Conservation (phyloP, 1,140 invertebrate species). For the Mercenaria mercenaria region DNA sequence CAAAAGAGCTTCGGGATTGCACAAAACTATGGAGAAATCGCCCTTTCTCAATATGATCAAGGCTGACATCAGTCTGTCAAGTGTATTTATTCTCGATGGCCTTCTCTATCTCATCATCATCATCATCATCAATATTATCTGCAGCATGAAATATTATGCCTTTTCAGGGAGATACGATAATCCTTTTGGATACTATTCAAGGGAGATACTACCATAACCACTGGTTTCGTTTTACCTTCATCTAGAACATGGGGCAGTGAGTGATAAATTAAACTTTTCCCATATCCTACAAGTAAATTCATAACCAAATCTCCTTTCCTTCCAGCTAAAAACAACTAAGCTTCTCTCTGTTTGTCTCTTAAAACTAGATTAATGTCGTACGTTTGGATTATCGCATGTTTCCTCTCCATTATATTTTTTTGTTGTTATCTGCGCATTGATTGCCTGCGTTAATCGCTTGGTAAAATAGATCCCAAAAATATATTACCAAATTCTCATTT, state of each 20-base stretch:
- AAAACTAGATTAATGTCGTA: constrained; percentile 41
- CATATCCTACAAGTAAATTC: constrained; percentile 56
- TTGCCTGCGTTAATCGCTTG: too few relatives aligned
- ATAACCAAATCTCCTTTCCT: constrained; percentile 48
- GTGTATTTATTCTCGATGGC: background rate
- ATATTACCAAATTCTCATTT: too few relatives aligned
- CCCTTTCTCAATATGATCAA: background rate
- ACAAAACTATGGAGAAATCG: constrained; percentile 5
- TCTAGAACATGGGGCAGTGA: constrained; percentile 37
- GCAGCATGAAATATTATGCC: constrained; percentile 32
- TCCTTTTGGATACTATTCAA: constrained; percentile 64
- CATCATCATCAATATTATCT: too few relatives aligned
- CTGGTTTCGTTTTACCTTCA: background rate
- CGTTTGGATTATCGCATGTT: background rate
- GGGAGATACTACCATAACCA: constrained; percentile 32
- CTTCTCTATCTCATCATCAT: too few relatives aligned
- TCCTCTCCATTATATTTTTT: constrained; percentile 19
- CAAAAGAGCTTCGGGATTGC: background rate
- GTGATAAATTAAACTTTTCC: too few relatives aligned
- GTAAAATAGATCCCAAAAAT: too few relatives aligned
- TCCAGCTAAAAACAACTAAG: constrained; percentile 34
- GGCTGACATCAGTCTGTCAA: background rate
- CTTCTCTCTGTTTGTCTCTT: constrained; percentile 20
- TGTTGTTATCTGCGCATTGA: too few relatives aligned
- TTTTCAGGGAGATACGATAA: constrained; percentile 22